These are phyloP conservation scores for Aix galericulata DNA, from an alignment of 2,113 vertebrate genomes.

Conservation along the genomic window DNA sequence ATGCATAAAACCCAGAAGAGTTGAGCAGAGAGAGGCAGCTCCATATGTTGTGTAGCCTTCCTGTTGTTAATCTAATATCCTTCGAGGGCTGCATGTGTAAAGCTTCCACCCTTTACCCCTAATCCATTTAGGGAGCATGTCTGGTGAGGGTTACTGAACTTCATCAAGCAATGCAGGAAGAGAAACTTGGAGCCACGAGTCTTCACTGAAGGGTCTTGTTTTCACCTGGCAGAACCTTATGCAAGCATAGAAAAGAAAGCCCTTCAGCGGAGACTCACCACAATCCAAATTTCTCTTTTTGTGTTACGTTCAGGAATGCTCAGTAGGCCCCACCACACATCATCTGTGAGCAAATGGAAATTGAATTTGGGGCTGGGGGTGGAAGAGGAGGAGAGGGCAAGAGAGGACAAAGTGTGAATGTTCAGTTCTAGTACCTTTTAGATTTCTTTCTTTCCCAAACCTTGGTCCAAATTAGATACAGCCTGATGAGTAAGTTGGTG, in stretches of 20 bases:
- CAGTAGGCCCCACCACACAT: neutral
- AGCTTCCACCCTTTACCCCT: neutral
- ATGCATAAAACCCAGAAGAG: neutral
- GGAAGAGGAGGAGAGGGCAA: rapidly evolving
- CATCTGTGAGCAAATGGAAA: neutral
- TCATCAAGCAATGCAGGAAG: neutral
- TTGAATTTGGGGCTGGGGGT: neutral
- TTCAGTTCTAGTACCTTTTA: neutral
- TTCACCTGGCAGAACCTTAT: neutral
- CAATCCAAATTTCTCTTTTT: neutral
- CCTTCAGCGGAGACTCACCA: neutral
- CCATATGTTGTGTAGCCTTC: neutral
- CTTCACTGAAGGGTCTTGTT: neutral
- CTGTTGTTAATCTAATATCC: neutral
- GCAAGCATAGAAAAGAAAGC: neutral
- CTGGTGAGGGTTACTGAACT: neutral
- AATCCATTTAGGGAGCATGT: neutral
- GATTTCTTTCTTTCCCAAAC: neutral
- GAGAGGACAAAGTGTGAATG: neutral
- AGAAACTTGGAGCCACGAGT: neutral
- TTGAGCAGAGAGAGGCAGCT: neutral
- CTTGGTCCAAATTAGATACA: neutral
- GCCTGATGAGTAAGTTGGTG: neutral
- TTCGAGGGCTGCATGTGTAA: neutral
- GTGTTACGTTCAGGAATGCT: neutral